Base-by-base conservation (phyloP, 2,797 vertebrate genomes). In the Brotula barbata region DNA sequence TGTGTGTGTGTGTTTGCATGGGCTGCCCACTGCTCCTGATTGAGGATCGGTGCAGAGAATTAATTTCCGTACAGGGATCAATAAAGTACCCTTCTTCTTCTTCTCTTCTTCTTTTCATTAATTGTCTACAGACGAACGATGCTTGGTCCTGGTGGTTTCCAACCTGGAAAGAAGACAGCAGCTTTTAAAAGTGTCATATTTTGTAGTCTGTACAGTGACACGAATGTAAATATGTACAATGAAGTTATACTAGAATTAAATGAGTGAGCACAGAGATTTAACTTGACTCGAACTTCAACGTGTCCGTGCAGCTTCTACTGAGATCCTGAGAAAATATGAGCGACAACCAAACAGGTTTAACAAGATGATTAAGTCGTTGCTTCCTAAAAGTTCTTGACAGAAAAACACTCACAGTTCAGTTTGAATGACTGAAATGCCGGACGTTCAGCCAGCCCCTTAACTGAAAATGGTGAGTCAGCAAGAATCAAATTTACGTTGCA, bases 261-360 rank as follows among this genome's bases (percentile, higher is more conserved):
- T 28, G 7, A 28, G 7, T 28, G 7, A 28, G 7, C 4, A 46
- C 51, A 50, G 14, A 0, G 48, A 47, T 40, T 2, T 15, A 57
- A 59, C 81, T 76, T 68, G 85, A 83, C 82, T 15, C n/a, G n/a
- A n/a, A n/a, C n/a, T n/a, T n/a, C n/a, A n/a, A n/a, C n/a, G 22
- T 10, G 2, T 58, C 50, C 7, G 21, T 6, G 21, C 53, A 78
- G 53, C 54, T 31, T 23, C 62, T 58, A 6, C 8, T 8, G 7
- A 28, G 16, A 58, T 48, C 19, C 25, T 21, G 41, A 22, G 8
- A 71, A 37, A 67, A 59, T 3, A 48, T 47, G 1, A 78, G 58
- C 8, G 75, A 60, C 14, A n/a, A n/a, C 55, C 1, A 11, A 85
- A 41, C 45, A 81, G 48, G 19, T 41, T 14, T 9, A 55, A 12